A percentile compares a stretch with the other conserved stretches of the same genome.
Conservation (phyloP, 2,888 invertebrate species). For the Agonum fuliginosum region DNA sequence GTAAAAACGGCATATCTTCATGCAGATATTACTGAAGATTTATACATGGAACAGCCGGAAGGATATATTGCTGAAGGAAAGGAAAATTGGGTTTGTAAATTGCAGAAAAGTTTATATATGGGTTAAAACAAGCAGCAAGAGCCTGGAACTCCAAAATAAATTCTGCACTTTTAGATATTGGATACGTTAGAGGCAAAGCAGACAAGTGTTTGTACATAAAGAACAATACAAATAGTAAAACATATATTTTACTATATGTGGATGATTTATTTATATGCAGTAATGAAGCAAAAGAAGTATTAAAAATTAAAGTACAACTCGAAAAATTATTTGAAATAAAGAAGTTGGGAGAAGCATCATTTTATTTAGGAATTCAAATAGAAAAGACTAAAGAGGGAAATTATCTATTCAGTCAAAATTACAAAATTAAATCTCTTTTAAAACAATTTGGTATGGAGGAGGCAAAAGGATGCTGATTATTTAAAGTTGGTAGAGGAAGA, state of each 20-base stretch:
- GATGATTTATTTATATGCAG: too few species aligned
- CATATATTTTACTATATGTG: neutral
- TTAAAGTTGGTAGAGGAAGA: too few species aligned
- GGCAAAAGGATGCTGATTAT: too few species aligned
- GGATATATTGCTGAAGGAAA: slow-evolving; percentile 60
- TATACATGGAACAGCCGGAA: slow-evolving; percentile 63
- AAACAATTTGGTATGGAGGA: too few species aligned
- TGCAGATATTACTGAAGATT: slow-evolving; percentile 62
- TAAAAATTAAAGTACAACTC: too few species aligned
- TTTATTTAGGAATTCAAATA: too few species aligned
- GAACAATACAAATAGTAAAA: slow-evolving; percentile 20
- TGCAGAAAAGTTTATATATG: slow-evolving; percentile 65
- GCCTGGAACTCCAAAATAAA: slow-evolving; percentile 63
- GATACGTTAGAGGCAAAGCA: slow-evolving; percentile 60
- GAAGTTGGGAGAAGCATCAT: too few species aligned
- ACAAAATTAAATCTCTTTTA: too few species aligned
- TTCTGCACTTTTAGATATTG: slow-evolving; percentile 58
- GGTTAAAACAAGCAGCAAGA: slow-evolving; percentile 65
- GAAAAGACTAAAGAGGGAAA: too few species aligned
- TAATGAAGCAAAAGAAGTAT: too few species aligned
- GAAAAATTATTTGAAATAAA: too few species aligned
- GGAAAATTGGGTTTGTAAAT: slow-evolving; percentile 60
- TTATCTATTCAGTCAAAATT: too few species aligned
- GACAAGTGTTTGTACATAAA: slow-evolving; percentile 63
- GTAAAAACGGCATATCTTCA: slow-evolving; percentile 64